These are phyloP conservation scores for Lasiommata megera DNA, from an alignment of 2,888 invertebrate genomes.

Conservation along the genomic window DNA sequence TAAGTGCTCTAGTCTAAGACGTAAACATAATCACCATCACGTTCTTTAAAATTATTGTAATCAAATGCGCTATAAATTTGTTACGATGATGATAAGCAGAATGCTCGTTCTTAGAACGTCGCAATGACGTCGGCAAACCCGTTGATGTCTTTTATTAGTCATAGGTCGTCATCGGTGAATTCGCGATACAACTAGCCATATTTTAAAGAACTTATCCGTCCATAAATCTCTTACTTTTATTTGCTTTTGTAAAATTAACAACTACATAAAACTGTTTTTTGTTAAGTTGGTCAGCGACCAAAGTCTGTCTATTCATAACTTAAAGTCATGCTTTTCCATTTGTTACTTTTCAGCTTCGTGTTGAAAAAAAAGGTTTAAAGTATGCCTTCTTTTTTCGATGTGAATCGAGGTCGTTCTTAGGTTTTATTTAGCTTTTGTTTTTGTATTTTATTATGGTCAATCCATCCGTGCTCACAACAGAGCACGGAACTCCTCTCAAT, in stretches of 20 bases:
- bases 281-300: neutral
- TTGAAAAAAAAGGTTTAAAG: neutral
- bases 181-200: conserved; percentile 21
- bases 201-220: conserved; percentile 10
- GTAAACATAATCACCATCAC: neutral
- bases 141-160: conserved; percentile 32
- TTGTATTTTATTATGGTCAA: too few relatives aligned
- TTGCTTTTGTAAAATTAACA: conserved; percentile 7
- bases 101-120: conserved; percentile 29
- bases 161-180: conserved; percentile 23
- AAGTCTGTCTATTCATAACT: neutral
- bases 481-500: too few relatives aligned
- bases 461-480: too few relatives aligned
- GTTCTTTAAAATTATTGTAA: conserved; percentile 20
- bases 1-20: neutral
- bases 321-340: conserved; percentile 9
- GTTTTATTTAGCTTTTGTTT: too few relatives aligned
- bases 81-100: conserved; percentile 27
- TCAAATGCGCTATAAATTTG: conserved; percentile 23
- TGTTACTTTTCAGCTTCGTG: neutral
- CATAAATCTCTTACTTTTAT: conserved; percentile 13
- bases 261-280: conserved; percentile 8
- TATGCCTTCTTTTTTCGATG: neutral
- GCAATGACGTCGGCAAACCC: conserved; percentile 23
- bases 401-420: neutral